Percentiles rank a stretch among this genome's conserved stretches.
Evolutionary conservation across 2,113 vertebrate species (phyloP).

Genomic region (Rhinichthys klamathensis): DNA sequence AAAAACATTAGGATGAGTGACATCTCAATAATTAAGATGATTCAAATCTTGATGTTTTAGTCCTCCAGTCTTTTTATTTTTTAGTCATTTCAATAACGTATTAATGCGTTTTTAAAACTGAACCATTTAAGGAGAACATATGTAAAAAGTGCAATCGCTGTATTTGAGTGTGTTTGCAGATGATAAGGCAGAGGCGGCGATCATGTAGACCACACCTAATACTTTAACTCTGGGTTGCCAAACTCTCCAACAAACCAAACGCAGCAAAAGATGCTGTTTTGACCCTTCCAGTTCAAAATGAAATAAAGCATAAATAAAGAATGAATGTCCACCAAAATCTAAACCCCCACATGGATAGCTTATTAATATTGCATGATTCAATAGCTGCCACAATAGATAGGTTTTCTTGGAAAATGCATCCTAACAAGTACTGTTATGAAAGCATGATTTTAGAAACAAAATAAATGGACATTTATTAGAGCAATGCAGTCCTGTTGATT

Average conservation of each 20-base stretch:
- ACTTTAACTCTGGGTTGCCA: not conserved
- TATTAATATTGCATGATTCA: not conserved
- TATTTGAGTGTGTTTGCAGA: not conserved
- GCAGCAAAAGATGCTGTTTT: slow-evolving; percentile 44
- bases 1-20: no score
- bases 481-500: not conserved
- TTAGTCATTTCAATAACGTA: not conserved
- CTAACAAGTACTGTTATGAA: not conserved
- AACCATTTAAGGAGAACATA: not conserved
- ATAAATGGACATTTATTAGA: not conserved
- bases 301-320: slow-evolving; percentile 12
- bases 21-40: no score
- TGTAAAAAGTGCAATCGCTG: not conserved
- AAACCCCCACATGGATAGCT: not conserved
- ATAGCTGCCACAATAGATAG: not conserved
- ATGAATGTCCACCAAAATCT: not conserved
- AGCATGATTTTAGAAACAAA: not conserved
- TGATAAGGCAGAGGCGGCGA: slow-evolving; percentile 39
- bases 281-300: not conserved
- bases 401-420: not conserved
- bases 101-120: not conserved
- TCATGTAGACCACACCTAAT: slow-evolving; percentile 39
- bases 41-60: no score
- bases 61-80: not conserved
- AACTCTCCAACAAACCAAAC: slow-evolving; percentile 31